Evolutionary conservation across 2,888 invertebrate species (phyloP).

Genomic region (Coleophora deauratella): DNA sequence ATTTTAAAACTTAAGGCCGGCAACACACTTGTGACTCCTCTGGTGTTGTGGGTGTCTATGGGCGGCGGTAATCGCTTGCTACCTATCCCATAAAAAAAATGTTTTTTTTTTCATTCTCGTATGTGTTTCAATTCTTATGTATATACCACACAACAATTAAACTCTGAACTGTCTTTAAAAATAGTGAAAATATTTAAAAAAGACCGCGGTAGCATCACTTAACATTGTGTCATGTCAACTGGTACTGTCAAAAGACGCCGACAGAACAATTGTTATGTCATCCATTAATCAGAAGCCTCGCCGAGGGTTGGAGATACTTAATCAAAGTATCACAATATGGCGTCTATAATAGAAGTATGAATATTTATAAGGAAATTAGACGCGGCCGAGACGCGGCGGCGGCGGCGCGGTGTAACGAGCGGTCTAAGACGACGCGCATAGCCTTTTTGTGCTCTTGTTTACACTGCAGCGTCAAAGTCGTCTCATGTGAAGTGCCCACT

Average conservation of each 20-base stretch:
- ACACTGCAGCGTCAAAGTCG: too few relatives aligned
- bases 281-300: conserved; percentile 46
- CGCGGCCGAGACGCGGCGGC: conserved; percentile 27
- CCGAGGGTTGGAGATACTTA: conserved; percentile 53
- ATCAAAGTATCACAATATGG: conserved; percentile 69
- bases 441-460: conserved; percentile 15
- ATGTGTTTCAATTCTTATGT: too few relatives aligned
- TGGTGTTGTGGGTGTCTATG: too few relatives aligned
- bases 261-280: conserved; percentile 24
- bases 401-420: conserved; percentile 39
- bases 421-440: conserved; percentile 31
- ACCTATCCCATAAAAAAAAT: too few relatives aligned
- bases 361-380: conserved; percentile 47
- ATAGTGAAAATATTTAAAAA: conserved; percentile 5
- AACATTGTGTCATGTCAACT: conserved; percentile 13
- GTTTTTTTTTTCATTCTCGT: too few relatives aligned
- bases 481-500: too few relatives aligned
- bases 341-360: conserved; percentile 55
- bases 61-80: too few relatives aligned
- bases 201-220: conserved; percentile 27
- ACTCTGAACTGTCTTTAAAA: too few relatives aligned
- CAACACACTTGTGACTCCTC: too few relatives aligned
- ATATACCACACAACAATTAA: too few relatives aligned
- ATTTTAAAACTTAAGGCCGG: too few relatives aligned
- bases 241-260: conserved; percentile 23